A percentile compares a stretch with the other conserved stretches of the same genome.
phyloP scores from a whole-genome alignment of 2,113 vertebrate genomes.

The Erinaceus europaeus region DNA sequence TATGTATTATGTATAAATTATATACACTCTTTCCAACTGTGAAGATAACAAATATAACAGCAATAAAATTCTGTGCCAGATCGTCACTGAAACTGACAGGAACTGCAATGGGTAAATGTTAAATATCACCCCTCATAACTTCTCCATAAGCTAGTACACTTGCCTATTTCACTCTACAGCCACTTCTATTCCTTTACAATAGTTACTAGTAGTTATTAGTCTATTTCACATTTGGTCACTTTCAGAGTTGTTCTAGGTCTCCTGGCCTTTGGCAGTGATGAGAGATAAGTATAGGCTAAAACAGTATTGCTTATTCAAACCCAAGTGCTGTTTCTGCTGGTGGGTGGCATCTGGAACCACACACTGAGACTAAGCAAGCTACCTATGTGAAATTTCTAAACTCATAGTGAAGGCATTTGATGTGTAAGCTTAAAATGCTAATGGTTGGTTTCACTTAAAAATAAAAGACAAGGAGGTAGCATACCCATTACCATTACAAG shows the following conservation, averaged over 20 bases:
- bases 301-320: neutral
- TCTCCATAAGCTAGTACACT: neutral
- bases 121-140: neutral
- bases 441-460: constrained; percentile 35
- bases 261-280: neutral
- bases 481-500: no score
- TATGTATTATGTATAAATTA: neutral
- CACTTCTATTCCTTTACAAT: neutral
- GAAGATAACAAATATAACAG: neutral
- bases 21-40: neutral
- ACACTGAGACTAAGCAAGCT: neutral
- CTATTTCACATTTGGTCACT: neutral
- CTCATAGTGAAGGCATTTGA: neutral
- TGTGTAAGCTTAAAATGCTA: constrained; percentile 15
- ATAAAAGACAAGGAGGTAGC: neutral
- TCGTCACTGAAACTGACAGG: neutral
- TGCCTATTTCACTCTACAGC: neutral
- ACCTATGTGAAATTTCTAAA: constrained; percentile 17
- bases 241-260: neutral
- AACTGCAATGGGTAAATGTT: neutral
- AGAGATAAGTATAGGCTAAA: neutral
- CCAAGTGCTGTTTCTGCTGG: neutral
- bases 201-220: neutral
- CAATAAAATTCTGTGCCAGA: constrained; percentile 27
- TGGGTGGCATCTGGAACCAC: neutral